Conservation (phyloP, 2,113 vertebrate genomes). For the Pao palembangensis region DNA sequence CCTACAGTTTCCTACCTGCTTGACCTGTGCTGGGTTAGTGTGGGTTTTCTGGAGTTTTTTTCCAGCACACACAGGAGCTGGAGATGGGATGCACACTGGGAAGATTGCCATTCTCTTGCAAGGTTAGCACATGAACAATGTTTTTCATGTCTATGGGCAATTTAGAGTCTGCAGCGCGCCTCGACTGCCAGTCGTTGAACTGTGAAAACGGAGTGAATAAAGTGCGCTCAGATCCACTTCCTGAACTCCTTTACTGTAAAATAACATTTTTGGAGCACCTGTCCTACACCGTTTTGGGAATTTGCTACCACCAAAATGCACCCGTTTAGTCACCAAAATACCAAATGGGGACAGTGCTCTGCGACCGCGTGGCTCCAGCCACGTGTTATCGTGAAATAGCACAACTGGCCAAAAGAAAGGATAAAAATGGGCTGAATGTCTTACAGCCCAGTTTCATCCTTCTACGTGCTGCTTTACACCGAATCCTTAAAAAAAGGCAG, state of each 20-base stretch:
- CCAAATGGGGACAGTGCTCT: conserved; percentile 7
- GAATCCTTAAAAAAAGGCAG: too few species aligned
- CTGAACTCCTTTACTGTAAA: conserved; percentile 5
- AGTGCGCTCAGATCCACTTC: neutral
- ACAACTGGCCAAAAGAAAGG: too few species aligned
- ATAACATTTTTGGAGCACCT: neutral
- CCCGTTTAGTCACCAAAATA: conserved; percentile 2
- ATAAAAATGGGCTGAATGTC: too few species aligned
- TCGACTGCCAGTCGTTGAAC: conserved; percentile 2
- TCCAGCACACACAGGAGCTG: neutral
- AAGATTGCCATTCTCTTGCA: conserved; percentile 12
- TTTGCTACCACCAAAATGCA: neutral
- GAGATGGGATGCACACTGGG: conserved; percentile 1
- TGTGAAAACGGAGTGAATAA: neutral
- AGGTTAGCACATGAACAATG: conserved; percentile 2
- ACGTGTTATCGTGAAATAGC: too few species aligned
- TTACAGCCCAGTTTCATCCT: too few species aligned
- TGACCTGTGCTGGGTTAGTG: conserved; percentile 2
- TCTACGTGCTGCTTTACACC: too few species aligned
- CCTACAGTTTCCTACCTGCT: conserved; percentile 2
- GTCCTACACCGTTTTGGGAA: neutral
- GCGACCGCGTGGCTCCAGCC: neutral
- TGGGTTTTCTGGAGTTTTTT: neutral
- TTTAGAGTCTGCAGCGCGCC: conserved; percentile 10
- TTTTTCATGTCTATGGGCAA: conserved; percentile 2